Evolutionary conservation across 1,140 invertebrate genomes (phyloP).

Genomic region (Pogonognathellus flavescens): DNA sequence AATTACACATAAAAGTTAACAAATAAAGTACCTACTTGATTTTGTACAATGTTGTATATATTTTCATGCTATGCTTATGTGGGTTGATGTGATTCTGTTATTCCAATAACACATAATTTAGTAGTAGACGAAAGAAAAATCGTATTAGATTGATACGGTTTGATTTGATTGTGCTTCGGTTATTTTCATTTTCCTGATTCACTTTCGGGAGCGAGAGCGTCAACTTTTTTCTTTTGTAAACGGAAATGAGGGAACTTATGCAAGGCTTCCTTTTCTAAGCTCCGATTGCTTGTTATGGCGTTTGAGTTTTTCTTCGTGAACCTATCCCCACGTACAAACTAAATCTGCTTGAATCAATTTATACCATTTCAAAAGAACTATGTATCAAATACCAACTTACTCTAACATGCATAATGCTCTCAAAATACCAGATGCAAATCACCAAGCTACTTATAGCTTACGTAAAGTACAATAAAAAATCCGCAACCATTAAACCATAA

Average conservation of each 20-base stretch:
- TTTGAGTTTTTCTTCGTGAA: slow-evolving; percentile 33
- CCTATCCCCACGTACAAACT: neutral
- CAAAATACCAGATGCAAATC: slow-evolving; percentile 16
- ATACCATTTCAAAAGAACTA: neutral
- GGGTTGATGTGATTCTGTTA: too few species aligned
- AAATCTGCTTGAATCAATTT: slow-evolving; percentile 14
- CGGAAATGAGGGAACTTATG: slow-evolving; percentile 38
- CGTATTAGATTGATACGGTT: slow-evolving; percentile 9
- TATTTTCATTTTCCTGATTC: slow-evolving; percentile 33
- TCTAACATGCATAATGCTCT: slow-evolving; percentile 25
- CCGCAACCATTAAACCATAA: neutral
- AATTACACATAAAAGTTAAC: too few species aligned
- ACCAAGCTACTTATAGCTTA: slow-evolving; percentile 34
- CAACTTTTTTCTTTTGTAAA: slow-evolving; percentile 30
- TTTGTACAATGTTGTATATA: too few species aligned
- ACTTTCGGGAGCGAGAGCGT: neutral
- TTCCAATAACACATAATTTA: too few species aligned
- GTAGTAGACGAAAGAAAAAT: neutral
- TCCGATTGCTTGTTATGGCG: slow-evolving; percentile 26
- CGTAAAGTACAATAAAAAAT: neutral
- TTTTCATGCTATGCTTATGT: too few species aligned
- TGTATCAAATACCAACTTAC: neutral
- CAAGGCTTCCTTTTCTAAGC: slow-evolving; percentile 27
- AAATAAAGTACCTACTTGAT: too few species aligned
- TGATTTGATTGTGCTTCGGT: slow-evolving; percentile 45